Evolutionary conservation across 2,888 invertebrate species (phyloP).

Genomic region (Andrena haemorrhoa): DNA sequence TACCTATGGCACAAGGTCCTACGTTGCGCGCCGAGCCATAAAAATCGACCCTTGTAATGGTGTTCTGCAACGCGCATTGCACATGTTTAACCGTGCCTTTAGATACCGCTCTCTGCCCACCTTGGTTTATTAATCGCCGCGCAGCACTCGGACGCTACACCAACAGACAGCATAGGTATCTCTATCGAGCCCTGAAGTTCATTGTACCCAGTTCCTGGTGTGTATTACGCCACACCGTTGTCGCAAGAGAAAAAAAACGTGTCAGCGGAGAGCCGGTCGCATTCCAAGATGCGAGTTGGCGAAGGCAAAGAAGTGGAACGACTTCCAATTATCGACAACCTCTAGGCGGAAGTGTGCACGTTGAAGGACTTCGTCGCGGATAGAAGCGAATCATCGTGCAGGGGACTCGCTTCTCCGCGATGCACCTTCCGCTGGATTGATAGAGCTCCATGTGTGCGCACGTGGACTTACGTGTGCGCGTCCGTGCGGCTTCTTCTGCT

Average conservation of each 20-base stretch:
- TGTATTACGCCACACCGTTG: constrained; percentile 31
- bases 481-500: constrained; percentile 7
- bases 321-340: constrained; percentile 71
- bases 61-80: no score
- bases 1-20: no score
- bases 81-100: no score
- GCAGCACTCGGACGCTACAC: background rate
- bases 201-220: constrained; percentile 45
- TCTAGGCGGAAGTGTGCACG: constrained; percentile 38
- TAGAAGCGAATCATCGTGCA: constrained; percentile 32
- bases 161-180: constrained; percentile 8
- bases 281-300: constrained; percentile 68
- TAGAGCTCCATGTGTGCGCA: background rate
- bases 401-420: constrained; percentile 32
- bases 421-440: constrained; percentile 16
- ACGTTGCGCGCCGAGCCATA: no score
- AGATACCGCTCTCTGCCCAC: background rate
- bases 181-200: constrained; percentile 49
- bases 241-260: constrained; percentile 23
- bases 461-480: background rate
- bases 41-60: no score
- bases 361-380: constrained; percentile 53
- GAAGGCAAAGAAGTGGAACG: constrained; percentile 68
- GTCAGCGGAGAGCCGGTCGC: constrained; percentile 41
- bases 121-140: constrained; percentile 12